Conservation (phyloP, 1,140 invertebrate genomes). For the Drosophila mauritiana region DNA sequence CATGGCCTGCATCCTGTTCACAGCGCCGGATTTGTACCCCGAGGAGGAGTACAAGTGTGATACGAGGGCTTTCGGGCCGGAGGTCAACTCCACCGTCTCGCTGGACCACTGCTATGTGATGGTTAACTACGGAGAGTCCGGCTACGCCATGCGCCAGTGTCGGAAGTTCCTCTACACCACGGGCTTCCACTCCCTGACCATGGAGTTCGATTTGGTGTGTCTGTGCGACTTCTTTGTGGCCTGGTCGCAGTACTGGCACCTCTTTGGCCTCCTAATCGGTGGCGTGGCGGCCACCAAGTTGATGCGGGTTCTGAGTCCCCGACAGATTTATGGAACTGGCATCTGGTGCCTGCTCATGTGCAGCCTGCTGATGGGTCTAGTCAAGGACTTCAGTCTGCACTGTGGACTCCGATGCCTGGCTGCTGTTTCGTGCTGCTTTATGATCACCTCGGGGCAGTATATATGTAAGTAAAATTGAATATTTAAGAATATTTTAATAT, state of each 20-base stretch:
- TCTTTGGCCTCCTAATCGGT: constrained; percentile 84
- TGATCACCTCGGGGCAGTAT: constrained; percentile 76
- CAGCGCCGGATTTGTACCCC: constrained; percentile 74
- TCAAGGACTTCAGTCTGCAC: constrained; percentile 80
- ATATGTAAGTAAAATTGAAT: constrained; percentile 68
- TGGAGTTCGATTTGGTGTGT: constrained; percentile 84
- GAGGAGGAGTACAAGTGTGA: constrained; percentile 66
- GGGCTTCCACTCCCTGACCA: constrained; percentile 74
- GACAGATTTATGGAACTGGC: constrained; percentile 75
- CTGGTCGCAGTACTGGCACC: constrained; percentile 85
- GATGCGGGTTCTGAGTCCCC: constrained; percentile 81
- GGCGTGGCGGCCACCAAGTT: constrained; percentile 81
- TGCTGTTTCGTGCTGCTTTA: constrained; percentile 78
- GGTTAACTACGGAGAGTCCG: constrained; percentile 49
- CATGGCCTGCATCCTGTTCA: constrained; percentile 84
- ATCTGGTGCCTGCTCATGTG: constrained; percentile 71
- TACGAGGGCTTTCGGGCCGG: constrained; percentile 18
- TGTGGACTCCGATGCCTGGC: constrained; percentile 78
- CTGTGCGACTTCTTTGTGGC: constrained; percentile 84
- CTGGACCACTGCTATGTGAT: constrained; percentile 72
- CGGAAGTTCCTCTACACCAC: constrained; percentile 62
- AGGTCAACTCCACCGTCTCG: constrained; percentile 48
- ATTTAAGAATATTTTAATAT: neutral
- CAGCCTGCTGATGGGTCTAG: constrained; percentile 75
- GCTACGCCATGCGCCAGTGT: constrained; percentile 62